Base-by-base conservation (phyloP, 2,888 invertebrate species). In the Ophraella communa region DNA sequence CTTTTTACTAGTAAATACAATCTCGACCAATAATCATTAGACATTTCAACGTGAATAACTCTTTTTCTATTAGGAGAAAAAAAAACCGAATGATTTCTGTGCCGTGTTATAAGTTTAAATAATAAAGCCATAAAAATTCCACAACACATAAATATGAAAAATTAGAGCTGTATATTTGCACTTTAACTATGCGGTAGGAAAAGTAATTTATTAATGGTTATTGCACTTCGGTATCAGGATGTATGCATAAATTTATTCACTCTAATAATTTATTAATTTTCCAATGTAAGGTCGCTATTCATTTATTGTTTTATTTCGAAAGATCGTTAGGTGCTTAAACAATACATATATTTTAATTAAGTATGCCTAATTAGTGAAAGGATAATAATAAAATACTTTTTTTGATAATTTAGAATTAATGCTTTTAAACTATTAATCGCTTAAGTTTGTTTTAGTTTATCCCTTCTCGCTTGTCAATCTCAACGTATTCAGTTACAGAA, bases 151-250 rank as follows among this genome's bases (percentile, higher is more conserved):
- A 23, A 47, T 23, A 47, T 21, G 23, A 47, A 47, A 23, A 23
- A 45, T 45, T 23, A n/a, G 10, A 21, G 45, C 23, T 21, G 21
- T 47, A 23, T 23, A 23, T 47, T 14, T 23, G n/a, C 14, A 45
- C 23, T 47, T 23, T 14, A 11, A 23, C 21, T 21, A n/a, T n/a
- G n/a, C 23, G 23, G 14, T 8, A 17, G 39, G 2, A 58, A 58
- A 47, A 49, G 18, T 18, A 33, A 49, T 58, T 58, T 58, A 49
- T 58, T 58, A 35, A 17, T 39, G 39, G 39, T 49, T 17, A 30
- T 27, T 33, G n/a, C n/a, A n/a, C n/a, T n/a, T n/a, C n/a, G n/a
- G n/a, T n/a, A n/a, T 39, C 59, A 59, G 59, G 59, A 59, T 59
- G n/a, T n/a, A n/a, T n/a, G n/a, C n/a, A n/a, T n/a, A n/a, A n/a